Evolutionary conservation across 2,797 vertebrate genomes (phyloP).

Genomic region (Falco concolor): DNA sequence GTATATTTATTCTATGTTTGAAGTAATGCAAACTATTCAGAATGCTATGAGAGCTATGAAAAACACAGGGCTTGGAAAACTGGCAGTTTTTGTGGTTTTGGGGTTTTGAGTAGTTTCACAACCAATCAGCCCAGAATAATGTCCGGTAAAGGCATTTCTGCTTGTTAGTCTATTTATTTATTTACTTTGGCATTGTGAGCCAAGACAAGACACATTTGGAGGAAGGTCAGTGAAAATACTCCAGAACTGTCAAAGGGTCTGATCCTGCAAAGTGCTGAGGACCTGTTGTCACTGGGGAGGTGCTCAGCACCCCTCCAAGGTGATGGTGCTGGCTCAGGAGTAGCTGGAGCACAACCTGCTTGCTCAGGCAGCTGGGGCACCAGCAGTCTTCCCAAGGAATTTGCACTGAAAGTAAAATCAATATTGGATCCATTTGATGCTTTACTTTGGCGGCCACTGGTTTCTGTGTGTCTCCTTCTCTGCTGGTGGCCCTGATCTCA

Average conservation of each 20-base stretch:
- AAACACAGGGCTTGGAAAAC: constrained; percentile 75
- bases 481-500: constrained; percentile 31
- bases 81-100: constrained; percentile 80
- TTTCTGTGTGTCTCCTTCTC: constrained; percentile 7
- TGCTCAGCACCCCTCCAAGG: not conserved
- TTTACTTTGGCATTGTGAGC: constrained; percentile 44
- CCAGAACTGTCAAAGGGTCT: not conserved
- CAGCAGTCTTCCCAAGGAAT: not conserved
- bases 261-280: not conserved
- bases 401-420: not conserved
- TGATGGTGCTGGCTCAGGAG: not conserved
- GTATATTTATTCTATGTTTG: constrained; percentile 57
- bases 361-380: fast-evolving
- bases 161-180: constrained; percentile 66
- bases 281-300: not conserved
- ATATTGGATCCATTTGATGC: not conserved
- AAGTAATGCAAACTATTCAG: constrained; percentile 69
- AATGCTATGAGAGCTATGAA: constrained; percentile 73
- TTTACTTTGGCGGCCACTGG: not conserved
- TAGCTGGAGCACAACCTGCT: not conserved
- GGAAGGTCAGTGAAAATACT: constrained; percentile 21
- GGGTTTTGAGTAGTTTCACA: constrained; percentile 79
- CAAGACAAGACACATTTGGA: not conserved
- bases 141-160: constrained; percentile 71
- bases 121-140: constrained; percentile 75